These are phyloP conservation scores for Oxyruncus cristatus DNA, from an alignment of 2,113 vertebrate genomes.

Conservation along the genomic window DNA sequence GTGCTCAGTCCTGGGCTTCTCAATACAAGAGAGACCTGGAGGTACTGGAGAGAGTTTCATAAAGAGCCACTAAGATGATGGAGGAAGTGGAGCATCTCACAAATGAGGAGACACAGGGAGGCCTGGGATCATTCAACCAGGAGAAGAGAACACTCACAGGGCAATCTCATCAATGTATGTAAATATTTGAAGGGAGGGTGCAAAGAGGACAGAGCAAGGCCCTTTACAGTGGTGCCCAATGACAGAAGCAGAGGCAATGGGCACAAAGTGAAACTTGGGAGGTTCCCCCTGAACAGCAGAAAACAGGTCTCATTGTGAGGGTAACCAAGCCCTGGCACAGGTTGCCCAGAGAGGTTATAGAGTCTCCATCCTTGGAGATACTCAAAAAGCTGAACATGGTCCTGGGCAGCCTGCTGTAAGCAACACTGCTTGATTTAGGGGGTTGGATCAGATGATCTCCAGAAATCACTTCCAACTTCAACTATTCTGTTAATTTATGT, in stretches of 20 bases:
- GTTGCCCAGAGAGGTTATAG: background rate
- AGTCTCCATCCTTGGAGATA: background rate
- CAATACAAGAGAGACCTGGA: background rate
- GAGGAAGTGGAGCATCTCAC: background rate
- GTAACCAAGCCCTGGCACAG: background rate
- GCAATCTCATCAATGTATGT: background rate
- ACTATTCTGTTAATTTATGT: background rate
- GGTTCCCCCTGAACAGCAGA: background rate
- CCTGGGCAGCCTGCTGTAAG: background rate
- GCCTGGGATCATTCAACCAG: background rate
- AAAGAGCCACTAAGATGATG: background rate
- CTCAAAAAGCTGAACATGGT: background rate
- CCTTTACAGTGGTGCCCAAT: background rate
- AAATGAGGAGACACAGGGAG: rapidly evolving
- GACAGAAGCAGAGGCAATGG: background rate
- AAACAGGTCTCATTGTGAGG: background rate
- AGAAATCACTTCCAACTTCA: background rate
- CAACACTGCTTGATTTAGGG: rapidly evolving
- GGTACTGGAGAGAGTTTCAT: background rate
- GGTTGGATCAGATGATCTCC: background rate
- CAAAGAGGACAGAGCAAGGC: background rate
- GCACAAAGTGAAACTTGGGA: background rate
- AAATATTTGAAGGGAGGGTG: background rate
- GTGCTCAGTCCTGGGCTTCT: background rate
- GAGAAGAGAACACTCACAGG: background rate